Evolutionary conservation across 2,113 vertebrate species (phyloP).

Genomic region (Myotis brandtii): DNA sequence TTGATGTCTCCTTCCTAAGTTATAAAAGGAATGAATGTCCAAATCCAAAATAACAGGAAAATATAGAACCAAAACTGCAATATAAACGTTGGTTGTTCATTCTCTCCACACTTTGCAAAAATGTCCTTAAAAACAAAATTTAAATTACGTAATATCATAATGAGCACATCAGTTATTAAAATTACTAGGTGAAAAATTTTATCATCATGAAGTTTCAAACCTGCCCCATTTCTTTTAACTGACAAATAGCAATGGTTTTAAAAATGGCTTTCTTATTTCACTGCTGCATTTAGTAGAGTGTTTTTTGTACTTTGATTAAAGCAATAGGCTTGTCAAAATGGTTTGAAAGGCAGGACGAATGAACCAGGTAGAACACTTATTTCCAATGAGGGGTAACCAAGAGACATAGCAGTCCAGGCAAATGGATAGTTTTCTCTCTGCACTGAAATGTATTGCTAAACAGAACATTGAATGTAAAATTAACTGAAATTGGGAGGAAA

Average conservation of each 20-base stretch:
- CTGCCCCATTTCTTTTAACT: conserved; percentile 7
- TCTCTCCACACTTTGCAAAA: neutral
- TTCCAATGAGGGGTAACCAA: neutral
- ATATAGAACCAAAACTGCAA: neutral
- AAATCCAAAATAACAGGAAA: conserved; percentile 20
- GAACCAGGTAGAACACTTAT: neutral
- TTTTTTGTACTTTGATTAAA: conserved; percentile 37
- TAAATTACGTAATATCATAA: neutral
- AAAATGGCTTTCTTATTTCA: conserved; percentile 25
- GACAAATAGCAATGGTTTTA: neutral
- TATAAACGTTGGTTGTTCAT: neutral
- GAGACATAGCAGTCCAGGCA: neutral
- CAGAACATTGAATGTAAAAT: neutral
- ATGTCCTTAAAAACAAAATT: neutral
- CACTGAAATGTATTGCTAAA: conserved; percentile 13
- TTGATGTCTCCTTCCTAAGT: conserved; percentile 7
- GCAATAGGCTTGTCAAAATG: conserved; percentile 12
- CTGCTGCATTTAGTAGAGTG: neutral
- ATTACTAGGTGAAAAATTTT: neutral
- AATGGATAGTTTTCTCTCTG: neutral
- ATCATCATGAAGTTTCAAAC: neutral
- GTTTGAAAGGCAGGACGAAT: neutral
- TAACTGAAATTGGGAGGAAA: neutral
- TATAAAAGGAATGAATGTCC: neutral
- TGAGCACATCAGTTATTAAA: neutral